Evolutionary conservation across 2,113 vertebrate genomes (phyloP).

Genomic region (Verasper variegatus): DNA sequence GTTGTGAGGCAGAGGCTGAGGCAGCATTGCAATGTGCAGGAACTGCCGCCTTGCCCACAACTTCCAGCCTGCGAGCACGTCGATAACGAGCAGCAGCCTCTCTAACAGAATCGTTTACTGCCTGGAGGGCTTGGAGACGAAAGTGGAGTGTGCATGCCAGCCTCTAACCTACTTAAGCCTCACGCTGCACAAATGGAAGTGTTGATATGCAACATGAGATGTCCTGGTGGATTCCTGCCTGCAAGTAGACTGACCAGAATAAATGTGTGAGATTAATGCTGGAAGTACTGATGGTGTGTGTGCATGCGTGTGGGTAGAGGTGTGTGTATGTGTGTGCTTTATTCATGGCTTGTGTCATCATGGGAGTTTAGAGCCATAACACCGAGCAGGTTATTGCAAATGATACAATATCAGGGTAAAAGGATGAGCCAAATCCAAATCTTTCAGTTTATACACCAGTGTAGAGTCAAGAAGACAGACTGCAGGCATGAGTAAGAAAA

Average conservation of each 20-base stretch:
- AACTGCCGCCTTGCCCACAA: conserved; percentile 38
- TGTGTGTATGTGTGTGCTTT: conserved; percentile 15
- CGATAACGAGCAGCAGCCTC: conserved; percentile 76
- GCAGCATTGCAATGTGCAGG: conserved; percentile 24
- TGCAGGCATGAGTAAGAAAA: conserved; percentile 25
- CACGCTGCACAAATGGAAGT: conserved; percentile 74
- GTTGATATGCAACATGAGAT: conserved; percentile 80
- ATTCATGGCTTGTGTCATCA: conserved; percentile 45
- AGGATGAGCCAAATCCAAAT: conserved; percentile 12
- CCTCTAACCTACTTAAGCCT: conserved; percentile 77
- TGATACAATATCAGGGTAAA: conserved; percentile 10
- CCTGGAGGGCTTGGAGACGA: conserved; percentile 69
- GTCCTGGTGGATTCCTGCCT: conserved; percentile 76
- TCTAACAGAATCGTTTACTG: conserved; percentile 76
- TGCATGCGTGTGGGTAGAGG: conserved; percentile 21
- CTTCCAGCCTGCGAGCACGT: conserved; percentile 63
- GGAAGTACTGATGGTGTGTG: conserved; percentile 46
- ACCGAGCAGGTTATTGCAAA: conserved; percentile 17
- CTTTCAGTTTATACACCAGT: not conserved
- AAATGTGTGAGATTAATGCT: conserved; percentile 70
- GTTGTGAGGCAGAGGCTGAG: conserved; percentile 25
- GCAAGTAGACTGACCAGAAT: conserved; percentile 72
- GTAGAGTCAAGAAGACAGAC: not conserved
- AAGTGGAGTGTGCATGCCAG: conserved; percentile 69
- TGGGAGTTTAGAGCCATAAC: conserved; percentile 18